Evolutionary conservation across 2,888 invertebrate genomes (phyloP).

Genomic region (Leucania comma): DNA sequence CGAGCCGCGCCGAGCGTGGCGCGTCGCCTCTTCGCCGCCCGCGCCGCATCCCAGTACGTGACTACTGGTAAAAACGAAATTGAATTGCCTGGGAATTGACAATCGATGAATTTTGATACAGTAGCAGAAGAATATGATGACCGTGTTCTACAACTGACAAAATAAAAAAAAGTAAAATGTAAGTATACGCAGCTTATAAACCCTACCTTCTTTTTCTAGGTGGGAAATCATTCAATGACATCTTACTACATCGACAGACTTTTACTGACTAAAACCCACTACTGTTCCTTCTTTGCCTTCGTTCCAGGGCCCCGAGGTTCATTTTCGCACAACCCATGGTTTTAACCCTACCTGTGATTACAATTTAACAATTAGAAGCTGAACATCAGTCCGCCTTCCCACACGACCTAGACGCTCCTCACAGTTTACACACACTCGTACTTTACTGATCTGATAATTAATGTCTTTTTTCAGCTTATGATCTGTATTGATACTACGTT

Average conservation of each 20-base stretch:
- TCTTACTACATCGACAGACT: no score
- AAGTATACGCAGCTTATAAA: background rate
- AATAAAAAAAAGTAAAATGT: background rate
- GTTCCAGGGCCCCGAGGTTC: no score
- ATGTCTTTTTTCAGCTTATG: background rate
- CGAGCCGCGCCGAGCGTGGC: conserved; percentile 49
- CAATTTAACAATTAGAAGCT: background rate
- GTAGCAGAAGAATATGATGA: conserved; percentile 28
- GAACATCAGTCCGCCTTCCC: background rate
- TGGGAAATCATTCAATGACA: no score
- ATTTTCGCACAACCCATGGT: no score
- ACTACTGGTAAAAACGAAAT: conserved; percentile 81
- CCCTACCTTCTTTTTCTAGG: no score
- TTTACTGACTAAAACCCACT: no score
- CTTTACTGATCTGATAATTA: background rate
- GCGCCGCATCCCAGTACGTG: conserved; percentile 70
- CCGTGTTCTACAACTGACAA: conserved; percentile 23
- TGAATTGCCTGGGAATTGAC: conserved; percentile 64
- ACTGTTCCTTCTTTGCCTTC: no score
- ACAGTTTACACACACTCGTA: background rate
- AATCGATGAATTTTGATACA: conserved; percentile 62
- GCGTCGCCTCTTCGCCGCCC: conserved; percentile 52
- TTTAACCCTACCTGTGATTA: background rate
- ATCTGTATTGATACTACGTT: background rate
- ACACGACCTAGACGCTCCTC: background rate